A percentile compares a stretch with the other conserved stretches of the same genome.
These are phyloP conservation scores for Drosophila bocqueti DNA, from an alignment of 1,140 invertebrate species.

Conservation along the genomic window DNA sequence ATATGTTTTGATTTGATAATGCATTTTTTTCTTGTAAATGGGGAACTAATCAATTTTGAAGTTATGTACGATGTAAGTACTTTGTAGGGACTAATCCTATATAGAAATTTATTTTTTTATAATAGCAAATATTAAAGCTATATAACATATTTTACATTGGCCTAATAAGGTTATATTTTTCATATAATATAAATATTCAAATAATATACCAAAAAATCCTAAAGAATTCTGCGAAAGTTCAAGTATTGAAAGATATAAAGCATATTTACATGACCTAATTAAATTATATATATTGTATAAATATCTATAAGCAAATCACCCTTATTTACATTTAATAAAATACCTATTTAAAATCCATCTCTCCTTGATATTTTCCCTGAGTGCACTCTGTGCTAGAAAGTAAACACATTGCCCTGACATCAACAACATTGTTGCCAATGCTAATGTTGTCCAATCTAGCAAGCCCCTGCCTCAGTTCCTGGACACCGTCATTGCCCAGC, in stretches of 20 bases:
- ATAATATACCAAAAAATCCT: not conserved
- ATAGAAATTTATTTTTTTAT: too few species aligned
- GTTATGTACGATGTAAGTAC: too few species aligned
- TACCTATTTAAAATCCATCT: not conserved
- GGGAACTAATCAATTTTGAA: not conserved
- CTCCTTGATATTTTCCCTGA: not conserved
- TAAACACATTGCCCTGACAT: conserved; percentile 56
- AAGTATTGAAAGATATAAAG: not conserved
- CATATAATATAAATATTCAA: not conserved
- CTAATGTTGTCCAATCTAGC: conserved; percentile 49
- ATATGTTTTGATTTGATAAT: not conserved
- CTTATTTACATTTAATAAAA: too few species aligned
- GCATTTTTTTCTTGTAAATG: too few species aligned
- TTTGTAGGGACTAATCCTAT: too few species aligned
- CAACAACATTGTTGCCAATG: conserved; percentile 56
- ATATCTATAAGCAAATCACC: too few species aligned
- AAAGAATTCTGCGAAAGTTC: not conserved
- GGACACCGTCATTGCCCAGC: conserved; percentile 6
- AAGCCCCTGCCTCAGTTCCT: conserved; percentile 8
- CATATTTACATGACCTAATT: not conserved
- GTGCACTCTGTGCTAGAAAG: conserved; percentile 27
- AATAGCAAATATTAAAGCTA: too few species aligned
- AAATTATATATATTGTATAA: not conserved
- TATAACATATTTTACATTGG: too few species aligned
- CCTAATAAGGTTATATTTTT: too few species aligned